A percentile compares a stretch with the other conserved stretches of the same genome.
Conservation (phyloP, 2,888 invertebrate species). For the Choreutis nemorana region DNA sequence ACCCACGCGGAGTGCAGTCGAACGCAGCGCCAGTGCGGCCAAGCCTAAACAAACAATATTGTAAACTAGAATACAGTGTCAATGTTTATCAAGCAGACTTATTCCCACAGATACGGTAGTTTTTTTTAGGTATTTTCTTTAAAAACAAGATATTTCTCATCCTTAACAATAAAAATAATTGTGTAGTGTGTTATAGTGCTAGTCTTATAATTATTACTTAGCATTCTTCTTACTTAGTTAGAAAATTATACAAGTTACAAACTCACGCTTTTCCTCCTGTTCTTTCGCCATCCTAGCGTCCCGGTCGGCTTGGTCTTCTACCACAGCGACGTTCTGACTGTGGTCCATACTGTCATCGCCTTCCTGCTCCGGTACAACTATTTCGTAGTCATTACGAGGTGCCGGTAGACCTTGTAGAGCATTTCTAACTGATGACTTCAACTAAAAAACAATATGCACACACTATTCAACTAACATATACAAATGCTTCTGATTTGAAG, state of each 20-base stretch:
- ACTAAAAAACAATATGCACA: slow-evolving; percentile 20
- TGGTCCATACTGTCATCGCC: slow-evolving; percentile 37
- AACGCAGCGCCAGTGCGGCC: slow-evolving; percentile 77
- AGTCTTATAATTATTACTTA: no score
- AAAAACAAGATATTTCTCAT: no score
- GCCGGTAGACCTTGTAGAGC: slow-evolving; percentile 84
- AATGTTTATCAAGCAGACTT: no score
- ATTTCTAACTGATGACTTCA: slow-evolving; percentile 77
- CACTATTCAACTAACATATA: slow-evolving; percentile 17
- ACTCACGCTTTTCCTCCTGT: slow-evolving; percentile 69
- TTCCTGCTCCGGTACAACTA: slow-evolving; percentile 92
- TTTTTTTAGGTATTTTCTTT: no score
- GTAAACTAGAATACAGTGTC: no score
- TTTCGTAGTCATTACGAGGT: slow-evolving; percentile 98
- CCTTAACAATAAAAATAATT: no score
- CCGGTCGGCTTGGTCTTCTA: slow-evolving; percentile 89
- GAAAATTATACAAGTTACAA: no score
- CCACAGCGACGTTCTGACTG: slow-evolving; percentile 18
- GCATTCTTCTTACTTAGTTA: no score
- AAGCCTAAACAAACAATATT: slow-evolving; percentile 41
- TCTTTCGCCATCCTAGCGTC: slow-evolving; percentile 77
- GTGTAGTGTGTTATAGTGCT: no score
- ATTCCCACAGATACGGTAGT: no score
- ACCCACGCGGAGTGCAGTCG: slow-evolving; percentile 85
- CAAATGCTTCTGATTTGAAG: background rate